These are phyloP conservation scores for Redunca redunca DNA, from an alignment of 2,113 vertebrate species.

Conservation along the genomic window DNA sequence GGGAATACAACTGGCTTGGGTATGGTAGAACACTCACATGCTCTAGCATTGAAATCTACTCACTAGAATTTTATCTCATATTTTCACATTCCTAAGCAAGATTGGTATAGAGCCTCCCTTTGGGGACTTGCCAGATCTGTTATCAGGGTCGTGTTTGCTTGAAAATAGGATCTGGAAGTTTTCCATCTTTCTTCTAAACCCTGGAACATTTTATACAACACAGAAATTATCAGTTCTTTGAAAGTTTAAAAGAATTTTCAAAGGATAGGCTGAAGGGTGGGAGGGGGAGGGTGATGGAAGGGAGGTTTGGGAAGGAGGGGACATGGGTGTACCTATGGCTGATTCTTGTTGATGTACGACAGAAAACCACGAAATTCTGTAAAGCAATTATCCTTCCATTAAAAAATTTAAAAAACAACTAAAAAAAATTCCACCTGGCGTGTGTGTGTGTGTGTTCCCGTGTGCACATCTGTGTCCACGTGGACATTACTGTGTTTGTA, in stretches of 20 bases:
- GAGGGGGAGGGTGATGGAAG: neutral
- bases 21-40: neutral
- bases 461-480: too few species aligned
- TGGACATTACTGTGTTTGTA: neutral
- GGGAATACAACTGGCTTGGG: neutral
- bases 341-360: neutral
- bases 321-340: neutral
- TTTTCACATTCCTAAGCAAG: conserved; percentile 18
- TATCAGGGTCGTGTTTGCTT: conserved; percentile 48
- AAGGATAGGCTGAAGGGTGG: neutral
- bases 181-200: conserved; percentile 36
- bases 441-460: too few species aligned
- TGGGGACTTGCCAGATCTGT: conserved; percentile 31
- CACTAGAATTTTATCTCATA: conserved; percentile 43
- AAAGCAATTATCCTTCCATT: neutral
- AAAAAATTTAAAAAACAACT: neutral
- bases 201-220: conserved; percentile 36
- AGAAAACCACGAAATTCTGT: neutral
- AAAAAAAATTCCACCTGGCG: neutral
- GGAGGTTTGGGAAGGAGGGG: neutral
- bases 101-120: neutral
- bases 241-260: conserved; percentile 17
- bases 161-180: conserved; percentile 43
- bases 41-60: neutral
- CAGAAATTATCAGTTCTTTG: conserved; percentile 21